A percentile compares a stretch with the other conserved stretches of the same genome.
phyloP scores from a whole-genome alignment of 2,888 invertebrate species.

The Nephrotoma flavescens region DNA sequence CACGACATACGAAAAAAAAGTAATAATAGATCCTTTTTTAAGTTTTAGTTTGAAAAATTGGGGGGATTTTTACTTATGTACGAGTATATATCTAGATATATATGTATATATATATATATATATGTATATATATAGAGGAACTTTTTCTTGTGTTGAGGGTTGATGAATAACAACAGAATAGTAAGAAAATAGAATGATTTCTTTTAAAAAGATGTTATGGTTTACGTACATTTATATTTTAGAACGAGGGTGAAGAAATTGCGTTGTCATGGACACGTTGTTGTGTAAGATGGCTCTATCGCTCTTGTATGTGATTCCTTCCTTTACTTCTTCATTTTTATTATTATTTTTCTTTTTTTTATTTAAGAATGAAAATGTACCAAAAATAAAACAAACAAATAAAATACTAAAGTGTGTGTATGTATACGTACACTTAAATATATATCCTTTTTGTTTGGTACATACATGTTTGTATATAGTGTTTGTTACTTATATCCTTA shows the following conservation, averaged over 20 bases:
- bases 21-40: background rate
- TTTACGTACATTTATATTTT: background rate
- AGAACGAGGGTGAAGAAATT: slow-evolving; percentile 1
- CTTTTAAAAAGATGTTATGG: background rate
- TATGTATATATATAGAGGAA: background rate
- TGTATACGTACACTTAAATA: background rate
- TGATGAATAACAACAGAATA: background rate
- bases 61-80: background rate
- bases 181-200: background rate
- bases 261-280: slow-evolving; percentile 7
- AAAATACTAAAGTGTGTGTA: background rate
- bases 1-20: background rate
- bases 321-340: background rate
- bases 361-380: background rate
- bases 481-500: background rate
- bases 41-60: background rate
- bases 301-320: background rate
- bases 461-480: too few species aligned
- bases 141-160: background rate
- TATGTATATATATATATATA: background rate
- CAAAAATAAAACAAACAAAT: background rate
- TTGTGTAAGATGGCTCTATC: slow-evolving; percentile 3
- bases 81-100: background rate
- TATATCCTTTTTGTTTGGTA: background rate
- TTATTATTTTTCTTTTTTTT: background rate